Conservation (phyloP, 2,113 vertebrate genomes). For the Oryzias celebensis region DNA sequence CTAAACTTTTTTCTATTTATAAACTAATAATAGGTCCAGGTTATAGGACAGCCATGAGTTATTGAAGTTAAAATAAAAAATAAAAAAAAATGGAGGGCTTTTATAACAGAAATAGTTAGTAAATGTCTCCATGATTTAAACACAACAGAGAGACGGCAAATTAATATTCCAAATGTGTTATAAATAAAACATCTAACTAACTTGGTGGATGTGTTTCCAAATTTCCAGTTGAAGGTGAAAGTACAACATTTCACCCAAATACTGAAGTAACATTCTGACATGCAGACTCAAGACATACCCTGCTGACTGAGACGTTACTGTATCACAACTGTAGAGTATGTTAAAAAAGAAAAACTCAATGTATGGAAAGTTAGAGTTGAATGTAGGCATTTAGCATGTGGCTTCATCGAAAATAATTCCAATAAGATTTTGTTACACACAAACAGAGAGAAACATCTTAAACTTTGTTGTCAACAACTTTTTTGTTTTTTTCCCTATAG, state of each 20-base stretch:
- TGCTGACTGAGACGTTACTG: too few relatives aligned
- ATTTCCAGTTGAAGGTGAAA: conserved; percentile 4
- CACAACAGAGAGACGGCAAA: not conserved
- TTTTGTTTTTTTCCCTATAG: not conserved
- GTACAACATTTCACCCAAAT: conserved; percentile 40
- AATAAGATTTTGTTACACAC: too few relatives aligned
- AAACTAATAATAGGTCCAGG: conserved; percentile 22
- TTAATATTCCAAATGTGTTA: not conserved
- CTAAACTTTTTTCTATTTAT: not conserved
- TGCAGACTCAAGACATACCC: too few relatives aligned
- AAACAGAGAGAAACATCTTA: too few relatives aligned
- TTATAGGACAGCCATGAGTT: conserved; percentile 34
- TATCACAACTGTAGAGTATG: too few relatives aligned
- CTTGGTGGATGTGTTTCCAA: not conserved
- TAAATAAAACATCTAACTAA: too few relatives aligned
- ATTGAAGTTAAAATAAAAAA: conserved; percentile 23
- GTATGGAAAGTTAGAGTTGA: too few relatives aligned
- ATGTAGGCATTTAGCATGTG: too few relatives aligned
- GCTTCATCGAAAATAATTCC: too few relatives aligned
- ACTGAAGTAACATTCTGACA: not conserved
- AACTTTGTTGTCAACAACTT: not conserved
- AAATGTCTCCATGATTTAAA: conserved; percentile 11
- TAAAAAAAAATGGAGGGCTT: conserved; percentile 34
- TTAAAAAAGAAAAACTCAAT: too few relatives aligned
- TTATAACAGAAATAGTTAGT: conserved; percentile 32